Evolutionary conservation across 35 echinoderm and acorn worm species (phyloP), one percentile per base, ranked within the genome.

Genomic region (Eucidaris tribuloides): DNA sequence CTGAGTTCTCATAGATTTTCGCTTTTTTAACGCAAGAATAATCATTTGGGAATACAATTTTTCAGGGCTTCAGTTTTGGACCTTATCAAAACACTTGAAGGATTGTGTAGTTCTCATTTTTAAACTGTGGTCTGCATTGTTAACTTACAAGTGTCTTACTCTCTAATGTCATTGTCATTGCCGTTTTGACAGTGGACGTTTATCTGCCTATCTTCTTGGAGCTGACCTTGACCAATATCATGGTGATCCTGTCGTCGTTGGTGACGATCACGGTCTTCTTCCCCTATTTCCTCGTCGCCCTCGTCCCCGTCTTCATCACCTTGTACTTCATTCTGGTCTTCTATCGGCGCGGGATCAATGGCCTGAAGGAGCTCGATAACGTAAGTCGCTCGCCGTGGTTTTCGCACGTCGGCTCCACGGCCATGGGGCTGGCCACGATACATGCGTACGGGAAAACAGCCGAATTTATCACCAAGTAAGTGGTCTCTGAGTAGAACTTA

Each of bases 101-200:
- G n/a, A n/a, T n/a, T n/a, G n/a, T n/a, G n/a, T n/a, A n/a, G n/a
- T n/a, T n/a, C n/a, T n/a, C n/a, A n/a, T n/a, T n/a, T n/a, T n/a
- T n/a, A n/a, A n/a, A n/a, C n/a, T n/a, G n/a, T n/a, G n/a, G n/a
- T n/a, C n/a, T n/a, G n/a, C n/a, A n/a, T n/a, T n/a, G n/a, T n/a
- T n/a, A n/a, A n/a, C n/a, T n/a, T n/a, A n/a, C n/a, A n/a, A n/a
- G 15, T 4, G 13, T 58, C 14, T 68, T 13, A 68, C 14, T 13
- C 20, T 34, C 38, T 3, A n/a, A n/a, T n/a, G n/a, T n/a, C n/a
- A n/a, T n/a, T n/a, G n/a, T n/a, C n/a, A n/a, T n/a, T n/a, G n/a
- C n/a, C n/a, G n/a, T n/a, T n/a, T n/a, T n/a, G n/a, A 27, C 87
- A 94, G 93, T 96, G 78, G 93, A 96, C 62, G 85, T 96, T 56